A percentile compares a stretch with the other conserved stretches of the same genome.
phyloP scores from a whole-genome alignment of 2,888 invertebrate species.

The Drosophila fulvimacula region DNA sequence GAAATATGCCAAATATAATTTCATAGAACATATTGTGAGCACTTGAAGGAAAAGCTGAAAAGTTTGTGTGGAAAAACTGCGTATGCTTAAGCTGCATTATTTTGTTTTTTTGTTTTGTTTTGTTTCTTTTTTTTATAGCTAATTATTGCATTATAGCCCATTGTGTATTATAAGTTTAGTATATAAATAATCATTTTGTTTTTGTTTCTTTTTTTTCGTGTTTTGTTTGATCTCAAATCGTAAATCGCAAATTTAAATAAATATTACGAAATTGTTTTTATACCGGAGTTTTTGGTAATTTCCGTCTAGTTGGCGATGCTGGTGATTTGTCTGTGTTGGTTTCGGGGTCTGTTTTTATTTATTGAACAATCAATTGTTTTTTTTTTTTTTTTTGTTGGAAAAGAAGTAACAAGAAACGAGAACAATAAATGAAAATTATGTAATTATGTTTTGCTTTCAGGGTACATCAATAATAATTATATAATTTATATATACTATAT shows the following conservation, averaged over 20 bases:
- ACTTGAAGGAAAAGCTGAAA: constrained; percentile 70
- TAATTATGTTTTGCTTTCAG: constrained; percentile 50
- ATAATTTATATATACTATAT: constrained; percentile 19
- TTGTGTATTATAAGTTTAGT: constrained; percentile 40
- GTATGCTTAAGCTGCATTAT: constrained; percentile 72
- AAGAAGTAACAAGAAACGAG: constrained; percentile 73
- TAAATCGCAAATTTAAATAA: constrained; percentile 61
- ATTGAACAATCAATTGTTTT: constrained; percentile 32
- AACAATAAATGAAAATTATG: constrained; percentile 73
- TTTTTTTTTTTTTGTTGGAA: constrained; percentile 41
- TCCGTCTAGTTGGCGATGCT: constrained; percentile 95
- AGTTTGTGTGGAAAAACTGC: constrained; percentile 62
- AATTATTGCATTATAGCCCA: constrained; percentile 61
- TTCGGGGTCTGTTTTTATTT: constrained; percentile 90
- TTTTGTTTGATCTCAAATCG: constrained; percentile 47
- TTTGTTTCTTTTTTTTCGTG: constrained; percentile 32
- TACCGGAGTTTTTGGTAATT: constrained; percentile 99
- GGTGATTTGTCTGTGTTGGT: constrained; percentile 91
- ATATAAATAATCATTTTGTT: constrained; percentile 22
- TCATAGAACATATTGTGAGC: constrained; percentile 49
- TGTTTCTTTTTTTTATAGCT: constrained; percentile 53
- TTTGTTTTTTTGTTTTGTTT: constrained; percentile 19
- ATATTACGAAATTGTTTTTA: constrained; percentile 87
- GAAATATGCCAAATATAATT: constrained; percentile 53
- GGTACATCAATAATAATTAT: constrained; percentile 36